Base-by-base conservation (phyloP, 2,888 invertebrate species). In the Amphiduros pacificus region DNA sequence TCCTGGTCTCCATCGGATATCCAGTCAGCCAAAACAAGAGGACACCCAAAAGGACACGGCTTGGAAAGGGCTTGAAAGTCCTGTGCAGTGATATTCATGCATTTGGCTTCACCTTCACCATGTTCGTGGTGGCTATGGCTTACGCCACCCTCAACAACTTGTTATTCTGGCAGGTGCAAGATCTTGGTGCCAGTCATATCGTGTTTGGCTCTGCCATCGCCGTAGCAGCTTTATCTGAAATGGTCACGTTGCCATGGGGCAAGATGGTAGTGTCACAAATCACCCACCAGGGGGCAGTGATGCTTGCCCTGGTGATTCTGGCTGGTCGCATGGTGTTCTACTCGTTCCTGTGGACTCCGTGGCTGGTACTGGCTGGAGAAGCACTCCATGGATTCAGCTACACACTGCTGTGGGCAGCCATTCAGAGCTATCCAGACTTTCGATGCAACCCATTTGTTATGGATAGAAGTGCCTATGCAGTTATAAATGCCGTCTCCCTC, bases 111-210 rank as follows among this genome's bases (percentile, higher is more conserved):
- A 65, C 72, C 20, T 28, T 76, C 24, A 76, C 77, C 9, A 65
- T 77, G n/a, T 41, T 79, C n/a, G 55, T 79, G 1, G 70, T 75
- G 55, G 79, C 78, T 11, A 57, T 73, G 17, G 61, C 74, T 4
- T 74, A 74, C 49, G 72, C 77, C 11, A 68, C 73, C 22, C 72
- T 74, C 61, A 70, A 71, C 60, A 77, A 74, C 62, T 79, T 74
- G 66, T 70, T 78, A 41, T 78, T 79, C 61, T 79, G 79, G 79
- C 56, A 71, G 48, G 69, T 79, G 54, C 69, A 77, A 61, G 78
- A 79, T 61, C 60, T 76, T 41, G 74, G 75, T 1, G 72, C 75
- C 1, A 62, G 57, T 4, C 78, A 79, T 55, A 57, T 73, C 9
- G 70, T 72, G 17, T 73, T 78, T 72, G 78, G 78, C 22, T 59